Conservation (phyloP, 2,888 invertebrate species). For the Boloria euphrosyne region DNA sequence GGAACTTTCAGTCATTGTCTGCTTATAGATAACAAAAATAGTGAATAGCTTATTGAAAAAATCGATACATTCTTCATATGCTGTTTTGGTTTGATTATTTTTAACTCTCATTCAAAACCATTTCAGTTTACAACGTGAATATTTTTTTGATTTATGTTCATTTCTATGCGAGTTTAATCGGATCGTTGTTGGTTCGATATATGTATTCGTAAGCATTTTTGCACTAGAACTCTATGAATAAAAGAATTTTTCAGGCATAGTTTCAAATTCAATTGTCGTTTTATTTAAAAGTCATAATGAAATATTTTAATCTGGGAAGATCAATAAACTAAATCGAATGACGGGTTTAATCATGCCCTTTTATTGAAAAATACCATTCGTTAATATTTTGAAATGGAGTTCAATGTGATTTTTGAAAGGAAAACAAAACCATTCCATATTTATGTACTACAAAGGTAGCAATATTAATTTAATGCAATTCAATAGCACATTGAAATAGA, state of each 20-base stretch:
- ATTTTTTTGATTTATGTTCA: slow-evolving; percentile 1
- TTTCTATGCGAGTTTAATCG: slow-evolving; percentile 8
- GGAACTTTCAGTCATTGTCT: no score
- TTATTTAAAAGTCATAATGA: slow-evolving; percentile 1
- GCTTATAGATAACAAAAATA: not conserved
- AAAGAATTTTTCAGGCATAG: slow-evolving; percentile 1
- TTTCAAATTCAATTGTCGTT: slow-evolving; percentile 1
- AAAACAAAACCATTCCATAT: no score
- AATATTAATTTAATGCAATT: no score
- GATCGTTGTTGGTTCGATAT: not conserved
- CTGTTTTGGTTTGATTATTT: not conserved
- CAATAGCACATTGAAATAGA: no score
- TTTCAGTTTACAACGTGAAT: slow-evolving; percentile 2
- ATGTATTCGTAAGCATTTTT: slow-evolving; percentile 8
- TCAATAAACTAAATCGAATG: no score
- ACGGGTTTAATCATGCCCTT: no score
- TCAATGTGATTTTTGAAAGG: no score
- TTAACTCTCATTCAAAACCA: not conserved
- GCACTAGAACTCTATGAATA: not conserved
- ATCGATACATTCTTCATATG: no score
- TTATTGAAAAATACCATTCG: no score
- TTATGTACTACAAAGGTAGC: no score
- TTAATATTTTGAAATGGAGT: no score
- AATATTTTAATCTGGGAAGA: not conserved
- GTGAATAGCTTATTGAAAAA: not conserved